Percentiles rank a stretch among this genome's conserved stretches.
Evolutionary conservation across 2,888 invertebrate genomes (phyloP).

Genomic region (Tipula confusa): DNA sequence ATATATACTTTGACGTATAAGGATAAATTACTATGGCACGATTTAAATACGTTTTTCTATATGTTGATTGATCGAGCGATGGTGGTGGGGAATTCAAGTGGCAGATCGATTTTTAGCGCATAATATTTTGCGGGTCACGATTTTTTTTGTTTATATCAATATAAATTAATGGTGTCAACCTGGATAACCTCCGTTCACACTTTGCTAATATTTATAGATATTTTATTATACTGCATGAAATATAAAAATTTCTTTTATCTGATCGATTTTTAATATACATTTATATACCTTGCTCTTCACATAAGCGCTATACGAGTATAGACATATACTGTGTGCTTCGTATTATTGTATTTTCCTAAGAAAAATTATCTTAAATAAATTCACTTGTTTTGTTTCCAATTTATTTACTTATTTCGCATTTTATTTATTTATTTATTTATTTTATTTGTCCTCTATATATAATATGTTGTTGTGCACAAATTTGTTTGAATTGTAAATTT

Average conservation of each 20-base stretch:
- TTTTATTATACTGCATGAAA: not conserved
- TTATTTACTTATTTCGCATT: not conserved
- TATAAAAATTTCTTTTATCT: not conserved
- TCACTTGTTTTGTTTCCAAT: not conserved
- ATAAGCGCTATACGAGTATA: not conserved
- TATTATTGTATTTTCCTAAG: not conserved
- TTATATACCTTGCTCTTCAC: not conserved
- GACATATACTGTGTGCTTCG: not conserved
- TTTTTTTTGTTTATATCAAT: not conserved
- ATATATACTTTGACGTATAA: not conserved
- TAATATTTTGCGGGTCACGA: not conserved
- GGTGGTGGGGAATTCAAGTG: not conserved
- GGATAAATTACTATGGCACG: not conserved
- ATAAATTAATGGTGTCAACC: not conserved
- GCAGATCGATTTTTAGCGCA: not conserved
- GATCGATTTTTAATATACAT: not conserved
- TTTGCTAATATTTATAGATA: not conserved
- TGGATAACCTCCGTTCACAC: not conserved
- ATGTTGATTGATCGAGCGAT: not conserved
- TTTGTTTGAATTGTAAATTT: constrained; percentile 25
- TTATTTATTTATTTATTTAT: not conserved
- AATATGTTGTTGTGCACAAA: not conserved
- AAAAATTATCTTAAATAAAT: not conserved
- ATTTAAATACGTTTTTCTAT: not conserved
- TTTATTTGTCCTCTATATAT: not conserved